Percentiles rank a stretch among this genome's conserved stretches.
Evolutionary conservation across 2,113 vertebrate species (phyloP).

Genomic region (Labeo catla): DNA sequence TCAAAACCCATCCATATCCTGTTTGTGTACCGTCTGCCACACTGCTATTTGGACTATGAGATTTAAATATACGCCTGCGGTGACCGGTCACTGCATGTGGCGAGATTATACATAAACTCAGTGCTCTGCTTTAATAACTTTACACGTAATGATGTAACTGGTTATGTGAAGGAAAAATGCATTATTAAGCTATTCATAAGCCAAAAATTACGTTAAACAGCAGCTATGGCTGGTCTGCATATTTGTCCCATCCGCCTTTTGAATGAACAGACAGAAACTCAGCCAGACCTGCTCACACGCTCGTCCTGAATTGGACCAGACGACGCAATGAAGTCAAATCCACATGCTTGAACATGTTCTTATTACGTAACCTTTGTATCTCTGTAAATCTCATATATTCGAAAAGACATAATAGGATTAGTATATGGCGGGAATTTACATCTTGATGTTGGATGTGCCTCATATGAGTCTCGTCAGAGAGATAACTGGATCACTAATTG

Average conservation of each 20-base stretch:
- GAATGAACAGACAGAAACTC: slow-evolving; percentile 47
- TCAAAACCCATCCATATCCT: slow-evolving; percentile 37
- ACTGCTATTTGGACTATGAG: slow-evolving; percentile 35
- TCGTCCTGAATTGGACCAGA: slow-evolving; percentile 25
- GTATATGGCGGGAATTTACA: background rate
- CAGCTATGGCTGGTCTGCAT: slow-evolving; percentile 48
- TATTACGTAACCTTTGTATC: slow-evolving; percentile 53
- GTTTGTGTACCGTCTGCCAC: slow-evolving; percentile 30
- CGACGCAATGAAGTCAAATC: slow-evolving; percentile 29
- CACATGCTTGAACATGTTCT: slow-evolving; percentile 39
- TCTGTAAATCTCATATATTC: background rate
- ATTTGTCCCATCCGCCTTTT: slow-evolving; percentile 51
- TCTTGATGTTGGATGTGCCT: background rate
- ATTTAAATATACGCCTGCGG: slow-evolving; percentile 32
- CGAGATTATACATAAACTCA: slow-evolving; percentile 36
- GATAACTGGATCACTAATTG: slow-evolving; percentile 21
- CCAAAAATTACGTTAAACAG: background rate
- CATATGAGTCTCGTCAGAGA: background rate
- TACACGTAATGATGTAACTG: slow-evolving; percentile 55
- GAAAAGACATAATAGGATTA: background rate
- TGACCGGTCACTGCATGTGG: slow-evolving; percentile 24
- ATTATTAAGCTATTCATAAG: slow-evolving; percentile 56
- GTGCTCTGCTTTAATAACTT: slow-evolving; percentile 39
- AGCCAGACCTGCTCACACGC: slow-evolving; percentile 47
- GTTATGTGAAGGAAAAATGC: slow-evolving; percentile 46